A percentile compares a stretch with the other conserved stretches of the same genome.
Evolutionary conservation across 2,113 vertebrate species (phyloP).

Genomic region (Elaphurus davidianus): DNA sequence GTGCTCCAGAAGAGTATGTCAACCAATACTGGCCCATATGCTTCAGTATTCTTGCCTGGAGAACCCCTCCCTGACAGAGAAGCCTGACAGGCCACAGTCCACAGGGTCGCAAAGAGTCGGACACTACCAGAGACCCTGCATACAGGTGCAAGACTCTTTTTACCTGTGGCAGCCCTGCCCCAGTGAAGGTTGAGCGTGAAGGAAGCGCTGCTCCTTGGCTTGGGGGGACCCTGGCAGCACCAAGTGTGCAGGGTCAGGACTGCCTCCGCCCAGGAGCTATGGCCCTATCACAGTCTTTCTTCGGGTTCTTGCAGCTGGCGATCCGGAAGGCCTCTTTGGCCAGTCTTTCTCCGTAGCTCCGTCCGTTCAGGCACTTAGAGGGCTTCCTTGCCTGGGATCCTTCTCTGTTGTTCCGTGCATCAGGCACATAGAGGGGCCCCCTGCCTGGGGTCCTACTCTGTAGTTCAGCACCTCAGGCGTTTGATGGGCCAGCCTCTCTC

Average conservation of each 20-base stretch:
- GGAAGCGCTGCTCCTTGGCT: background rate
- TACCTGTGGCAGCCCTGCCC: background rate
- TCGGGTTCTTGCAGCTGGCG: background rate
- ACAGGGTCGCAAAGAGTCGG: background rate
- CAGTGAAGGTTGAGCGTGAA: background rate
- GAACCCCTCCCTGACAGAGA: background rate
- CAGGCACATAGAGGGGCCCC: background rate
- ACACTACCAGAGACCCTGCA: background rate
- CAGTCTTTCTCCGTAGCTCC: background rate
- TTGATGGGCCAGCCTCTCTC: background rate
- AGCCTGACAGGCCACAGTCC: background rate
- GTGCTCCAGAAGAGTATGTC: background rate
- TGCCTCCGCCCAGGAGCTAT: background rate
- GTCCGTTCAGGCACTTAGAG: background rate
- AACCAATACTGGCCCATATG: background rate
- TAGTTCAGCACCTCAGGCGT: background rate
- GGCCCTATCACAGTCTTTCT: background rate
- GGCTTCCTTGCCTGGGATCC: background rate
- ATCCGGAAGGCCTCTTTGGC: background rate
- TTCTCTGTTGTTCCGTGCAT: background rate
- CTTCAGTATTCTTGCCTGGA: background rate
- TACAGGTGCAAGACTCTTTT: background rate
- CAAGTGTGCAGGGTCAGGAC: background rate
- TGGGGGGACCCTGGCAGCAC: background rate
- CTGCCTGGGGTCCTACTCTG: background rate